Conservation (phyloP, 2,113 vertebrate species). For the Epinephelus lanceolatus region DNA sequence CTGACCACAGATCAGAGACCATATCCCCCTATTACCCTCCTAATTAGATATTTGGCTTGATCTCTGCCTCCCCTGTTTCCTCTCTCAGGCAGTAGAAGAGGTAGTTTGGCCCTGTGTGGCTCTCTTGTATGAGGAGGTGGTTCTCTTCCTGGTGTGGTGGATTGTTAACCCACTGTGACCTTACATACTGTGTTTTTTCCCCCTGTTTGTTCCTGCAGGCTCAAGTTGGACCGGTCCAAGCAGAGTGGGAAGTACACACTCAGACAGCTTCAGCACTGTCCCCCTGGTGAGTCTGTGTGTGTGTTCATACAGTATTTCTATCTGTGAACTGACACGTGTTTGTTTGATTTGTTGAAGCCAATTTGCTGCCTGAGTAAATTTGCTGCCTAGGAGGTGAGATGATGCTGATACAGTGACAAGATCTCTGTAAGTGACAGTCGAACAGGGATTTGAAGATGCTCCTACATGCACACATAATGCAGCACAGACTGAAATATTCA, state of each 20-base stretch:
- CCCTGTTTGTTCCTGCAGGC: constrained; percentile 63
- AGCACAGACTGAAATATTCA: neutral
- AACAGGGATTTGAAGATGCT: constrained; percentile 35
- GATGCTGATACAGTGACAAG: constrained; percentile 16
- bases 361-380: constrained; percentile 19
- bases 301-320: neutral
- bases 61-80: constrained; percentile 16
- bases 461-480: constrained; percentile 1
- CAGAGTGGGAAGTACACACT: constrained; percentile 19
- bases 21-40: neutral
- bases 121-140: constrained; percentile 44
- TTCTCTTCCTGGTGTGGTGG: constrained; percentile 63
- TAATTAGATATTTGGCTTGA: constrained; percentile 13
- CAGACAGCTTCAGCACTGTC: constrained; percentile 8
- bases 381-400: neutral
- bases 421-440: constrained; percentile 9
- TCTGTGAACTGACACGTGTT: neutral
- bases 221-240: constrained; percentile 13
- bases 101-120: constrained; percentile 21
- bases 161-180: constrained; percentile 50
- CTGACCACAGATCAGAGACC: constrained; percentile 26
- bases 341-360: neutral
- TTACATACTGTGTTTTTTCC: constrained; percentile 67
- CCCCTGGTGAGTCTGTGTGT: neutral
- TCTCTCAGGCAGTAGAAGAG: constrained; percentile 17